Percentiles rank a stretch among this genome's conserved stretches.
Conservation (phyloP, 2,797 vertebrate species). For the Heteromormyrus szaboi region DNA sequence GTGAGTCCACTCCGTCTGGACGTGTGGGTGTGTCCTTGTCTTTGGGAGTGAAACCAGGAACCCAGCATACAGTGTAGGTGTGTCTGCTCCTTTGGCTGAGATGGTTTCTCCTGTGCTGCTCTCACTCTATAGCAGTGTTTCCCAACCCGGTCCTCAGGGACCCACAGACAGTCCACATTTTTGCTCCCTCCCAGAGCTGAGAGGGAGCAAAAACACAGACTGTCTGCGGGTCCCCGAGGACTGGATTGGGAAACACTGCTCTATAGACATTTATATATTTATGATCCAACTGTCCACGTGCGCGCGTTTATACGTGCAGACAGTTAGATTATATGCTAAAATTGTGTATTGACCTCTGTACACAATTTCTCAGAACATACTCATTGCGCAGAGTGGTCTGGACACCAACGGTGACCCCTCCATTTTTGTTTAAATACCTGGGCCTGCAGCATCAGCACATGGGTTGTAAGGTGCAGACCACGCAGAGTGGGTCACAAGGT, state of each 20-base stretch:
- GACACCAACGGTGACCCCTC: not conserved
- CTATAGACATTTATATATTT: not conserved
- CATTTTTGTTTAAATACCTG: not conserved
- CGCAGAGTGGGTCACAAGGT: not conserved
- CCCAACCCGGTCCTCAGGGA: not conserved
- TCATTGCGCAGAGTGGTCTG: not conserved
- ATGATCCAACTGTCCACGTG: not conserved
- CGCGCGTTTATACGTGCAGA: not conserved
- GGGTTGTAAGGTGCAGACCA: not conserved
- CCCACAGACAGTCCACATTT: not conserved
- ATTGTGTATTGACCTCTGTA: not conserved
- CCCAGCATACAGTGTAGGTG: conserved; percentile 22
- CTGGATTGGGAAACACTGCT: not conserved
- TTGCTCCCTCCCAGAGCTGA: not conserved
- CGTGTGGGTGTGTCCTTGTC: not conserved
- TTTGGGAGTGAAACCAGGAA: conserved; percentile 18
- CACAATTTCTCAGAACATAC: conserved; percentile 2
- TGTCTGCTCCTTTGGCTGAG: not conserved
- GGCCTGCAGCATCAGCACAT: not conserved
- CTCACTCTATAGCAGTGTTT: not conserved
- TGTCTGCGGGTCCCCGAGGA: not conserved
- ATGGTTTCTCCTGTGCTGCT: not conserved
- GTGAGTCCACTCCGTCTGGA: conserved; percentile 12
- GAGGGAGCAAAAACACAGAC: not conserved
- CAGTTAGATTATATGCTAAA: not conserved